Evolutionary conservation across 2,797 vertebrate species (phyloP), one percentile per base, ranked within the genome.

Genomic region (Pitangus sulphuratus): DNA sequence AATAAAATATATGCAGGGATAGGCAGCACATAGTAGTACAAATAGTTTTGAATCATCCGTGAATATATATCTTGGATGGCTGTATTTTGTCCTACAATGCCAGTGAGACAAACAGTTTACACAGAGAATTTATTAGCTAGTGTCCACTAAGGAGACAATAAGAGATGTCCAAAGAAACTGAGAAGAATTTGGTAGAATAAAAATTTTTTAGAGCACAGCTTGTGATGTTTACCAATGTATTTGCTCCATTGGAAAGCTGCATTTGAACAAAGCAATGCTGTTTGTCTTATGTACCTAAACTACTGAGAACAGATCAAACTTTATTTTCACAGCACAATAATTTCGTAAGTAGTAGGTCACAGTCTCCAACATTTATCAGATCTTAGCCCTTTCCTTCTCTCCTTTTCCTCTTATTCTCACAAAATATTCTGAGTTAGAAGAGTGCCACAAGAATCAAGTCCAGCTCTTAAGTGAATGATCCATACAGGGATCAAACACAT

Each of bases 1-100:
- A 95, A 92, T 79, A 89, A 96, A 95, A 37, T 94, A 78, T 40
- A 25, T 39, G 21, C 33, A 40, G 33, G n/a, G 42, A 92, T 35
- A 87, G n/a, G 56, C 48, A 84, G 56, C 47, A 53, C 35, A 5
- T 75, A 93, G 66, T 84, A 70, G 77, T 71, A 48, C 8, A 24
- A 90, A 39, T 24, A 72, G 64, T 69, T 97, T 56, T 78, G 57
- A 87, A 66, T 84, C 50, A 70, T 50, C 15, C 0, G 39, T 69
- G 50, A 61, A 76, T 40, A 74, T 33, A 53, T 14, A 35, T 71
- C 45, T 78, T 50, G 24, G 20, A 53, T 69, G 37, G 31, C 17
- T 93, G 37, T 78, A 21, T 74, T 91, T 92, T 56, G 79, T 77
- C 45, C 64, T 70, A 15, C 35, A 88, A 8, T 20, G 68, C 10